Conservation (phyloP, 2,113 vertebrate genomes). For the Phaethon lepturus region DNA sequence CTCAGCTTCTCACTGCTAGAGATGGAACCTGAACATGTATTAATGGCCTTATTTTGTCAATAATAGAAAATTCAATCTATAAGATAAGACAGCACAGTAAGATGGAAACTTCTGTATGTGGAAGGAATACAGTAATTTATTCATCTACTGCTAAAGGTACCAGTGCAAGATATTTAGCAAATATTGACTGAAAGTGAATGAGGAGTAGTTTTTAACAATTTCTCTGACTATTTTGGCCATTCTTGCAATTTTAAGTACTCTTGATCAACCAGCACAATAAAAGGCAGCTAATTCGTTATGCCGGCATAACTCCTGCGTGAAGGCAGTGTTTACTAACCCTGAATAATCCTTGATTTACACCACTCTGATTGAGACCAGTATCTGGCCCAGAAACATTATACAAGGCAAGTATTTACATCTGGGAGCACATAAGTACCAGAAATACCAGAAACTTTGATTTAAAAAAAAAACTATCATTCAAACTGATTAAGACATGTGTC, state of each 20-base stretch:
- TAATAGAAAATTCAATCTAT: neutral
- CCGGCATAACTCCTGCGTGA: neutral
- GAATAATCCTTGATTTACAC: constrained; percentile 50
- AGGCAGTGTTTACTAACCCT: constrained; percentile 9
- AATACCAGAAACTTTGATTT: constrained; percentile 34
- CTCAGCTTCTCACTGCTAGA: neutral
- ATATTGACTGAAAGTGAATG: neutral
- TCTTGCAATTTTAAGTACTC: neutral
- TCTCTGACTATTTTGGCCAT: neutral
- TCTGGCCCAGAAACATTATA: constrained; percentile 32
- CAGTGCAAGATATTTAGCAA: neutral
- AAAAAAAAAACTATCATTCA: constrained; percentile 33
- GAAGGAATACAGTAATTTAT: neutral
- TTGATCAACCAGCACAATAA: neutral
- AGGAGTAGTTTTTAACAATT: neutral
- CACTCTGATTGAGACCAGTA: neutral
- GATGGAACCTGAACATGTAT: neutral
- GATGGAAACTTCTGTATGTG: neutral
- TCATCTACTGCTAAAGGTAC: neutral
- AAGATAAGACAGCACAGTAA: neutral
- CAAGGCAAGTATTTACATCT: constrained; percentile 30
- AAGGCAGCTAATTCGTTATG: neutral
- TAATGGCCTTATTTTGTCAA: neutral
- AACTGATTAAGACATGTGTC: constrained; percentile 58
- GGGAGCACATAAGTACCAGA: constrained; percentile 32